These are phyloP conservation scores for Aix galericulata DNA, from an alignment of 2,113 vertebrate genomes.

Conservation along the genomic window DNA sequence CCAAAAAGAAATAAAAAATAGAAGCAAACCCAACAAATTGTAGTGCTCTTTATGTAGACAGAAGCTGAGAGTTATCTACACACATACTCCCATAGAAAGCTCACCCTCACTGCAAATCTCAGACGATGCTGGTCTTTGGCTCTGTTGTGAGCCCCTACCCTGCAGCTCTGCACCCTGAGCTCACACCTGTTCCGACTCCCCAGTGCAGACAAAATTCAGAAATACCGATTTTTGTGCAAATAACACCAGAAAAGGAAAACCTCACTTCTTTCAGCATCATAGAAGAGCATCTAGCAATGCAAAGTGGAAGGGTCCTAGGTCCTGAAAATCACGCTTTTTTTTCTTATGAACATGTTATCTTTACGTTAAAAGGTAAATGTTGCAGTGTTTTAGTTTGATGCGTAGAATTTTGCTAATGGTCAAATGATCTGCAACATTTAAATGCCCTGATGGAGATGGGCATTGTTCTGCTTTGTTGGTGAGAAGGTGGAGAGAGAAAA, in stretches of 20 bases:
- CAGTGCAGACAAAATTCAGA: not conserved
- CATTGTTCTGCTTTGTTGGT: not conserved
- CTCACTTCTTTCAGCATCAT: not conserved
- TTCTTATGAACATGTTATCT: not conserved
- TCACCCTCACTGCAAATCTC: not conserved
- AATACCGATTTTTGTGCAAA: not conserved
- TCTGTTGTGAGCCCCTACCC: not conserved
- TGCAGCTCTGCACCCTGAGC: not conserved
- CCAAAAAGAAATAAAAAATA: not conserved
- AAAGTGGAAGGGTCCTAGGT: not conserved
- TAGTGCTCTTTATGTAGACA: not conserved
- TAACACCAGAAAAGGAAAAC: not conserved
- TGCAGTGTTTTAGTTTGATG: not conserved
- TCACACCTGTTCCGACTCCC: not conserved
- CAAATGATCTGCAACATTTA: not conserved
- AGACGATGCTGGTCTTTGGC: not conserved
- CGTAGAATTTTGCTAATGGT: accelerated
- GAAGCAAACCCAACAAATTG: conserved; percentile 22
- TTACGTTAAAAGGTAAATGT: not conserved
- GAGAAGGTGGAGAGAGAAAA: not conserved
- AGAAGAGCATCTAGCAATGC: not conserved
- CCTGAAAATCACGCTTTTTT: not conserved
- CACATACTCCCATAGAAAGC: not conserved
- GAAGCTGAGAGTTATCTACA: not conserved
- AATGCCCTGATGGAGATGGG: not conserved